These are phyloP conservation scores for Xerus rutilus DNA, from an alignment of 2,797 vertebrate genomes.

Conservation along the genomic window DNA sequence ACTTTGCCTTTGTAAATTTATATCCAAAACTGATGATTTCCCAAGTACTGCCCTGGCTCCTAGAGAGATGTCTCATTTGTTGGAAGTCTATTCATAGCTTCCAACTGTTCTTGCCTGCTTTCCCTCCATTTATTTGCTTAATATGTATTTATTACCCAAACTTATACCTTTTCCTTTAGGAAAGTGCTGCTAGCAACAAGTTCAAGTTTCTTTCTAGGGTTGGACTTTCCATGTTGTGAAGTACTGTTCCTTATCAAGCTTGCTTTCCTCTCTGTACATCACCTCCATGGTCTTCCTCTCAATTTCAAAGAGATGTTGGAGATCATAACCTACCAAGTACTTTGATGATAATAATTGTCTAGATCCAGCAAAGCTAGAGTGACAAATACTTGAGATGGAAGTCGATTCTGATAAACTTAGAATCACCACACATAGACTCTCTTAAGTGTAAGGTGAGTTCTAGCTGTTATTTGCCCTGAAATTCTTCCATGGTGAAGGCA, in stretches of 20 bases:
- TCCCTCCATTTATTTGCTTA: background rate
- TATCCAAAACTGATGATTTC: background rate
- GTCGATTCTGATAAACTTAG: background rate
- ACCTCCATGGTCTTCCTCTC: background rate
- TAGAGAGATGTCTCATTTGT: background rate
- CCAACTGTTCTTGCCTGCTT: background rate
- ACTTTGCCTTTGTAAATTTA: constrained; percentile 12
- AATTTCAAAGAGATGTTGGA: background rate
- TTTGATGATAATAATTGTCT: background rate
- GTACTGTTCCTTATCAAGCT: background rate
- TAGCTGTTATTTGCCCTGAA: background rate
- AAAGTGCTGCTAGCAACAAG: background rate
- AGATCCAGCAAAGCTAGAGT: background rate
- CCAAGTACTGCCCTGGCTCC: background rate
- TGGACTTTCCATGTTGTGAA: background rate
- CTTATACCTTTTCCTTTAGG: background rate
- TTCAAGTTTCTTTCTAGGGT: background rate
- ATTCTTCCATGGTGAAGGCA: background rate
- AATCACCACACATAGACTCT: background rate
- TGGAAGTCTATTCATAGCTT: background rate
- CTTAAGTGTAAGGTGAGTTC: background rate
- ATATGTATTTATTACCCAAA: background rate
- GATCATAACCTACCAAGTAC: background rate
- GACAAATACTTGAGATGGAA: background rate
- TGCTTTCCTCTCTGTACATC: background rate